Evolutionary conservation across 2,888 invertebrate genomes (phyloP).

Genomic region (Drosophila tripunctata): DNA sequence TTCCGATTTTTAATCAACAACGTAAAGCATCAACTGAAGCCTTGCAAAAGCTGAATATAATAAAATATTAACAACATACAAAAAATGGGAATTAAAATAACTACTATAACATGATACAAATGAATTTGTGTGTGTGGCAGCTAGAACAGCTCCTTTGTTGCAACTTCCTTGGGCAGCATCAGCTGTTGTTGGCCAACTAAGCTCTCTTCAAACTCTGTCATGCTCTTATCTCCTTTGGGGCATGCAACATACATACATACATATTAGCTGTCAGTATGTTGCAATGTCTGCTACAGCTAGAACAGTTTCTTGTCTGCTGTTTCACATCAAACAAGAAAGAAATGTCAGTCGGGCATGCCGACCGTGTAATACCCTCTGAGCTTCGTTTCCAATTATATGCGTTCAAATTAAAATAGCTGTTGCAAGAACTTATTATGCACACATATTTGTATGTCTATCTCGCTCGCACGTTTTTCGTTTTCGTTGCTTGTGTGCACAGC

Average conservation of each 20-base stretch:
- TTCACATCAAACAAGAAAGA: too few relatives aligned
- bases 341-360: too few relatives aligned
- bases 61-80: not conserved
- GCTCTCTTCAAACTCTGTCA: slow-evolving; percentile 50
- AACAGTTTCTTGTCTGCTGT: slow-evolving; percentile 13
- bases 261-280: slow-evolving; percentile 17
- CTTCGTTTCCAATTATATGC: too few relatives aligned
- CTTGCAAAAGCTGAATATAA: slow-evolving; percentile 2
- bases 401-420: too few relatives aligned
- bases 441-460: too few relatives aligned
- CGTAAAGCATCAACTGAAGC: slow-evolving; percentile 21
- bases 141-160: slow-evolving; percentile 23
- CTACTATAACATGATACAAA: slow-evolving; percentile 56
- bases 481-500: too few relatives aligned
- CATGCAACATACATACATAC: slow-evolving; percentile 2
- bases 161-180: not conserved
- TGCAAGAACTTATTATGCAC: too few relatives aligned
- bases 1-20: slow-evolving; percentile 57
- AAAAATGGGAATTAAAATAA: slow-evolving; percentile 1
- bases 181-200: slow-evolving; percentile 31
- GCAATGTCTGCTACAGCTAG: slow-evolving; percentile 11
- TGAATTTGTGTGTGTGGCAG: slow-evolving; percentile 40
- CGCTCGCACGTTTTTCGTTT: too few relatives aligned
- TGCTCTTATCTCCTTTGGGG: slow-evolving; percentile 18
- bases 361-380: too few relatives aligned